Conservation (phyloP, 2,888 invertebrate species). For the Orchestes rusci region DNA sequence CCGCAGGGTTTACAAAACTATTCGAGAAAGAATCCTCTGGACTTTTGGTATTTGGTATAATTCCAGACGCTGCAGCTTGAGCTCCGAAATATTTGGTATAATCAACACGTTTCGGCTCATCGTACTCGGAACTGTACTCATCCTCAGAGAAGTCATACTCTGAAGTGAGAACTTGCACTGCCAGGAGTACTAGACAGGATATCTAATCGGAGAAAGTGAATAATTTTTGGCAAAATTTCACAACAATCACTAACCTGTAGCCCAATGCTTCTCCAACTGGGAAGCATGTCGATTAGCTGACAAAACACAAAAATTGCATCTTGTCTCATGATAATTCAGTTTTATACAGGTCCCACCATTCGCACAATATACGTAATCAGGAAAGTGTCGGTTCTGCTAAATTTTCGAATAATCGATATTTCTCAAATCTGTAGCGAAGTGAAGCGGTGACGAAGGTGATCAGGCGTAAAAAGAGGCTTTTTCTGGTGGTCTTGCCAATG, state of each 20-base stretch:
- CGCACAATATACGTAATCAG: slow-evolving; percentile 19
- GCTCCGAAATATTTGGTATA: slow-evolving; percentile 40
- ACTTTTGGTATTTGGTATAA: slow-evolving; percentile 17
- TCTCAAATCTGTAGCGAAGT: slow-evolving; percentile 22
- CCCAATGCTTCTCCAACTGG: slow-evolving; percentile 35
- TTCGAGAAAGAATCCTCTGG: neutral
- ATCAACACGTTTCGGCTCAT: slow-evolving; percentile 33
- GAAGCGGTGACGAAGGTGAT: slow-evolving; percentile 19
- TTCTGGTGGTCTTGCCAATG: too few species aligned
- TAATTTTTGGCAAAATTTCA: neutral
- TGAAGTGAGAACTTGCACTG: slow-evolving; percentile 25
- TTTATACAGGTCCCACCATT: slow-evolving; percentile 25
- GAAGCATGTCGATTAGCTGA: slow-evolving; percentile 35
- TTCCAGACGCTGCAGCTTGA: slow-evolving; percentile 29
- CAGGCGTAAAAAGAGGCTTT: slow-evolving; percentile 18
- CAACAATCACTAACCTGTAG: slow-evolving; percentile 36
- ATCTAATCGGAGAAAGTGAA: too few species aligned
- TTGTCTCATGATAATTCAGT: slow-evolving; percentile 12
- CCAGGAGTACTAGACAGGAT: slow-evolving; percentile 28
- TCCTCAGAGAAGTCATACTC: slow-evolving; percentile 26
- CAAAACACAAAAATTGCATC: slow-evolving; percentile 25
- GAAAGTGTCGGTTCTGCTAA: slow-evolving; percentile 21
- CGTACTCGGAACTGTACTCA: slow-evolving; percentile 24
- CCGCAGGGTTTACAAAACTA: slow-evolving; percentile 46
- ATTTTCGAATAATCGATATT: slow-evolving; percentile 24